Evolutionary conservation across 2,113 vertebrate genomes (phyloP), one percentile per base, ranked within the genome.

Genomic region (Clupea harengus): DNA sequence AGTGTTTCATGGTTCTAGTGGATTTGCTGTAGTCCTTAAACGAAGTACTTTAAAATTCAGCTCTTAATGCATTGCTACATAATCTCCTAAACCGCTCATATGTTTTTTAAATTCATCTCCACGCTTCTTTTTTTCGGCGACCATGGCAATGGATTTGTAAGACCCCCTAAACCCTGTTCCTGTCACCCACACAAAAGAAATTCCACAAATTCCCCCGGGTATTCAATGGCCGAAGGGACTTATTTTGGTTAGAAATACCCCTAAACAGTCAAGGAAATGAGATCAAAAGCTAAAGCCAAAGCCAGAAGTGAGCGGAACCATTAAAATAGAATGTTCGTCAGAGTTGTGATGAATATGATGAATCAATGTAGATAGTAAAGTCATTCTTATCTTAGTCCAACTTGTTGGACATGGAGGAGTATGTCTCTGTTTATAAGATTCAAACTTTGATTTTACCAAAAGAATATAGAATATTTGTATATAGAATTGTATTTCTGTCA

Each of bases 181-280:
- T 67, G 64, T 67, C 64, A 67, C 9, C 13, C 28, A 78, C 72
- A 39, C 72, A 78, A 78, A 78, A 78, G 72, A 78, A 78, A 78
- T 39, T 39, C 72, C 32, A 78, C 10, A 78, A 78, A 78, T 32
- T 39, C 72, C 72, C 64, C 64, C 25, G 9, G 9, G n/a, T 67
- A 67, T 67, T 67, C 64, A 60, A 22, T 20, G 18, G 54, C 54
- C 25, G 4, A 78, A 78, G 25, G 25, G 72, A 13, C 25, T 75
- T 75, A 28, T 32, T 75, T 75, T 39, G 25, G 67, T 75, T 78
- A 39, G 39, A 32, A 39, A 39, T 78, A n/a, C 64, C 64, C n/a
- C 28, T 67, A 28, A 6, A 67, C 9, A 67, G 64, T 67, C 64
- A 67, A 67, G 64, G 64, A 67, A 67, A 67, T 67, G 22, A 67